Percentiles rank a stretch among this genome's conserved stretches.
Conservation (phyloP, 2,888 invertebrate genomes). For the Agrotis clavis region DNA sequence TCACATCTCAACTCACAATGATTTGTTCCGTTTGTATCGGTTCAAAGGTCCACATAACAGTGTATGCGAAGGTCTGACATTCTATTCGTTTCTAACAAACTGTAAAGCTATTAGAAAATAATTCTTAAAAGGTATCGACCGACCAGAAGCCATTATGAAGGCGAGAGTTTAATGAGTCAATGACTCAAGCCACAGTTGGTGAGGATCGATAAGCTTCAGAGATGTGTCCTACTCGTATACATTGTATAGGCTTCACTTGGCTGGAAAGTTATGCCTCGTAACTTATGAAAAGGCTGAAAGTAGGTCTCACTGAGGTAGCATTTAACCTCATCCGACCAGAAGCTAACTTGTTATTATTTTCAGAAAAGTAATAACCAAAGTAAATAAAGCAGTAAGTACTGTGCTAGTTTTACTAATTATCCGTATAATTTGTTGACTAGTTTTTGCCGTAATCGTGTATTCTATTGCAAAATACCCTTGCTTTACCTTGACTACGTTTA, state of each 20-base stretch:
- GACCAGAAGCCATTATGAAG: slow-evolving; percentile 41
- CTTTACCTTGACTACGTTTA: slow-evolving; percentile 26
- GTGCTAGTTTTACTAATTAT: not conserved
- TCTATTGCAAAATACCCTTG: slow-evolving; percentile 7
- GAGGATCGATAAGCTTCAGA: slow-evolving; percentile 51
- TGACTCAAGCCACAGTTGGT: slow-evolving; percentile 25
- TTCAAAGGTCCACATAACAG: slow-evolving; percentile 3
- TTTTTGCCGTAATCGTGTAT: slow-evolving; percentile 3
- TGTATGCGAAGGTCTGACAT: not conserved
- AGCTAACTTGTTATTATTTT: not conserved
- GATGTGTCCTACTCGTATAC: slow-evolving; percentile 22
- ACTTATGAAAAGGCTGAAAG: slow-evolving; percentile 1
- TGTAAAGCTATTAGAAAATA: no score
- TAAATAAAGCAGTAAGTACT: not conserved
- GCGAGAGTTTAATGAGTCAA: slow-evolving; percentile 39
- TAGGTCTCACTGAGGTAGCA: not conserved
- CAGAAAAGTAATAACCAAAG: not conserved
- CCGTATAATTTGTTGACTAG: not conserved
- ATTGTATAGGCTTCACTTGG: slow-evolving; percentile 42
- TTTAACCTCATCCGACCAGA: not conserved
- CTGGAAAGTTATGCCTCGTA: not conserved
- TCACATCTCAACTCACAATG: slow-evolving; percentile 13
- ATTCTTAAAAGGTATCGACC: slow-evolving; percentile 21
- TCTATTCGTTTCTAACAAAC: not conserved
- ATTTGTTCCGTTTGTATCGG: slow-evolving; percentile 12